These are phyloP conservation scores for Galerucella pusilla DNA, from an alignment of 2,888 invertebrate genomes.

Conservation along the genomic window DNA sequence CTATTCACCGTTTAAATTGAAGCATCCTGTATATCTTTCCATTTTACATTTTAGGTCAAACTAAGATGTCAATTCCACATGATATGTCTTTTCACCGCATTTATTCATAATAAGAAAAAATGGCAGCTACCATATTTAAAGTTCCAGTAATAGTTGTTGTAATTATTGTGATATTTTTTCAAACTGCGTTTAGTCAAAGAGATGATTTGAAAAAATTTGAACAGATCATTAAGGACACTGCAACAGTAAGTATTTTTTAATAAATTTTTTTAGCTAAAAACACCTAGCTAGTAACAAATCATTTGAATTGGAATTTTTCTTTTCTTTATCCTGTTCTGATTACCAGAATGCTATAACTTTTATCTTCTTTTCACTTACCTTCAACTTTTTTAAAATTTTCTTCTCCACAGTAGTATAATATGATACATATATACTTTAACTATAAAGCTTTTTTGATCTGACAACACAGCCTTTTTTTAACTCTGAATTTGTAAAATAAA, in stretches of 20 bases:
- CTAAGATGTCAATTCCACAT: not conserved
- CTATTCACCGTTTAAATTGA: no score
- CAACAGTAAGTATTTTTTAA: conserved; percentile 23
- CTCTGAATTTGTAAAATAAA: not conserved
- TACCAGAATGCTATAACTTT: no score
- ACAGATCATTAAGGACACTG: conserved; percentile 33
- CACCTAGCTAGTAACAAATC: no score
- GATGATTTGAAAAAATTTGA: conserved; percentile 34
- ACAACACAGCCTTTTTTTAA: no score
- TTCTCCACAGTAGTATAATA: no score
- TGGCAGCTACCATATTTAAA: not conserved
- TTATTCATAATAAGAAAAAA: not conserved
- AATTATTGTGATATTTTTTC: conserved; percentile 28
- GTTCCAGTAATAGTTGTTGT: conserved; percentile 12
- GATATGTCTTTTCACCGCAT: not conserved
- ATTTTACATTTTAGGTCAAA: not conserved
- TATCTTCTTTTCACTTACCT: no score
- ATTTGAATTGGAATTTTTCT: no score
- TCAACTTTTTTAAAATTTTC: no score
- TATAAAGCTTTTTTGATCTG: no score
- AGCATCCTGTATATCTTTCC: not conserved
- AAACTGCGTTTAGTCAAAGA: conserved; percentile 31
- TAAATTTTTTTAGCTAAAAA: no score
- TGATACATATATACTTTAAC: no score
- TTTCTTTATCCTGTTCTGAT: no score